Conservation (phyloP, 2,113 vertebrate genomes). For the Calonectris borealis region DNA sequence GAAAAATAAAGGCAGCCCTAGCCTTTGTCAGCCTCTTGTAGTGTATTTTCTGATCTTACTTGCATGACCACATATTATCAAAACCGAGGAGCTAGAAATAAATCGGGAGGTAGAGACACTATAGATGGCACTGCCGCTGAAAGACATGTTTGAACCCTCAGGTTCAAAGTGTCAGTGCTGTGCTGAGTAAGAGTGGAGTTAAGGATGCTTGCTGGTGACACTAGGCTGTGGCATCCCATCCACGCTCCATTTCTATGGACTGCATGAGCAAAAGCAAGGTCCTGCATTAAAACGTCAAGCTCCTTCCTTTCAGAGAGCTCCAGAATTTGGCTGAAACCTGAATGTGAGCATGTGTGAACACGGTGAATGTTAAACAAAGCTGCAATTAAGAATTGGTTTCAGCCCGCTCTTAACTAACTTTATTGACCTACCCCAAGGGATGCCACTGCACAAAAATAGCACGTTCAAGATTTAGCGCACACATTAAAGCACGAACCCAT, state of each 20-base stretch:
- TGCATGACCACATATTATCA: background rate
- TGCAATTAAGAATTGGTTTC: background rate
- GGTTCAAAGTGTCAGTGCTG: background rate
- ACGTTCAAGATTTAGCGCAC: rapidly evolving
- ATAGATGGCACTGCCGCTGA: background rate
- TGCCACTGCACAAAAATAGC: background rate
- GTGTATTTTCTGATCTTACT: background rate
- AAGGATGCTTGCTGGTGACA: background rate
- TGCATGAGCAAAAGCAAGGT: background rate
- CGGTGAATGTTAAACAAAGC: background rate
- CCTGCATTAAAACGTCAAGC: background rate
- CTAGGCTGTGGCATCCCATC: background rate
- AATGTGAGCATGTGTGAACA: background rate
- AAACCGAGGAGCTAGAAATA: background rate
- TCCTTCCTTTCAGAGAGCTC: background rate
- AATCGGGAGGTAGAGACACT: background rate
- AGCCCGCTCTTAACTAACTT: background rate
- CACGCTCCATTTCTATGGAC: background rate
- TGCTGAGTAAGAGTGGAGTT: background rate
- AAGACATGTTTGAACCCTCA: background rate
- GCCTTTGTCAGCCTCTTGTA: background rate
- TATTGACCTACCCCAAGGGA: background rate
- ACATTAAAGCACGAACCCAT: background rate
- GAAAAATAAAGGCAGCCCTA: background rate
- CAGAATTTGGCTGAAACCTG: background rate